Conservation (phyloP, 2,113 vertebrate genomes). For the Xiphorhynchus elegans region DNA sequence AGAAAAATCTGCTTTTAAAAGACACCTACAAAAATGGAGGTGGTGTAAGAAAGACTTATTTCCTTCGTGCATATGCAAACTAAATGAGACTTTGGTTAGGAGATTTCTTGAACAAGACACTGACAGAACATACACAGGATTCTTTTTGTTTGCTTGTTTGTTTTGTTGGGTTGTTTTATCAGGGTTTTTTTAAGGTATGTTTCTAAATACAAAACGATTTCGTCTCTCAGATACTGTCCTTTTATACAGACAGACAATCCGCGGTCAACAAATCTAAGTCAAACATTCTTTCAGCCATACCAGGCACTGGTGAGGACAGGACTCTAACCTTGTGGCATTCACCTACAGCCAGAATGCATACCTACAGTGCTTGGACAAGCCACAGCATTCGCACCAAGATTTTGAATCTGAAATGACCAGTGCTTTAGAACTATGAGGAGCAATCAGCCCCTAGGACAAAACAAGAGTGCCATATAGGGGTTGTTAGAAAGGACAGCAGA, state of each 20-base stretch:
- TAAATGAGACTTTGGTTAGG: neutral
- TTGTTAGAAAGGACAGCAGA: neutral
- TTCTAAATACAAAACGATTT: neutral
- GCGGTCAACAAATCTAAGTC: neutral
- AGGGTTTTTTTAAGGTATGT: neutral
- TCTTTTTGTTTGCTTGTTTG: neutral
- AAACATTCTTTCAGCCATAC: neutral
- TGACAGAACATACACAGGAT: neutral
- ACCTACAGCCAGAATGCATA: neutral
- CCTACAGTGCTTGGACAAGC: neutral
- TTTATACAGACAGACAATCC: neutral
- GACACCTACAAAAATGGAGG: neutral
- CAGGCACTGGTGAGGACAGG: neutral
- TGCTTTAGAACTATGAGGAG: neutral
- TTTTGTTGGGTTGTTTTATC: neutral
- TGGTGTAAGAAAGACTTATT: neutral
- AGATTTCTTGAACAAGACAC: neutral
- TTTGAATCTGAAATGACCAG: neutral
- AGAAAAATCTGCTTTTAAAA: conserved; percentile 12
- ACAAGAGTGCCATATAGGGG: rapidly evolving
- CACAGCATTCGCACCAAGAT: neutral
- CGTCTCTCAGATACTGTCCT: neutral
- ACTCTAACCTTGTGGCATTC: neutral
- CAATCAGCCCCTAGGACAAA: neutral
- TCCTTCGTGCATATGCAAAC: neutral